phyloP scores from a whole-genome alignment of 2,113 vertebrate genomes.

The Synchiropus splendidus region DNA sequence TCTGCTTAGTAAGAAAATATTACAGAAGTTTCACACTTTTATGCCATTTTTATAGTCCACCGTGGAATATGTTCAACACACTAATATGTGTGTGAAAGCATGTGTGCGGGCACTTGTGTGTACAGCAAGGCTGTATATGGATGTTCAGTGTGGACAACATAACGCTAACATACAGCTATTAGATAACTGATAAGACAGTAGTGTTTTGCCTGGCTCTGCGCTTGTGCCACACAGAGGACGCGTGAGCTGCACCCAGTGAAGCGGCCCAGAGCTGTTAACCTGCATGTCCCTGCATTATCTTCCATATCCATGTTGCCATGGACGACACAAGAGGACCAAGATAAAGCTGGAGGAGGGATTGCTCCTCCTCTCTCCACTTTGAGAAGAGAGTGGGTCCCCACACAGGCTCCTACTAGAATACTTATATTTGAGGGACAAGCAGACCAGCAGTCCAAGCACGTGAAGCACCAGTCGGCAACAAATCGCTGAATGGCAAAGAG shows the following conservation, averaged over 20 bases:
- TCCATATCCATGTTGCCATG: constrained; percentile 41
- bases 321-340: constrained; percentile 33
- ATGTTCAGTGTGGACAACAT: no score
- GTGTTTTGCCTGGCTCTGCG: no score
- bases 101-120: no score
- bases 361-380: constrained; percentile 7
- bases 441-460: constrained; percentile 33
- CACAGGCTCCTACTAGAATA: constrained; percentile 2
- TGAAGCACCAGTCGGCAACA: constrained; percentile 19
- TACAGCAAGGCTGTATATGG: no score
- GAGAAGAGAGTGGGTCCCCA: constrained; percentile 23
- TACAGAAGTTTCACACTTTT: no score
- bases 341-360: constrained; percentile 40
- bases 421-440: constrained; percentile 18
- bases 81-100: no score
- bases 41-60: no score
- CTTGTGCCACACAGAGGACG: no score
- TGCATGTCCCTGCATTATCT: constrained; percentile 38
- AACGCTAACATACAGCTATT: no score
- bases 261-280: constrained; percentile 33
- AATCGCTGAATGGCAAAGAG: constrained; percentile 25
- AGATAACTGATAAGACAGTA: no score
- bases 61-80: no score
- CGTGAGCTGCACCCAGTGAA: neutral
- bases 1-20: no score